Base-by-base conservation (phyloP, 1,140 invertebrate species). In the Mycetomoellerius zeteki region DNA sequence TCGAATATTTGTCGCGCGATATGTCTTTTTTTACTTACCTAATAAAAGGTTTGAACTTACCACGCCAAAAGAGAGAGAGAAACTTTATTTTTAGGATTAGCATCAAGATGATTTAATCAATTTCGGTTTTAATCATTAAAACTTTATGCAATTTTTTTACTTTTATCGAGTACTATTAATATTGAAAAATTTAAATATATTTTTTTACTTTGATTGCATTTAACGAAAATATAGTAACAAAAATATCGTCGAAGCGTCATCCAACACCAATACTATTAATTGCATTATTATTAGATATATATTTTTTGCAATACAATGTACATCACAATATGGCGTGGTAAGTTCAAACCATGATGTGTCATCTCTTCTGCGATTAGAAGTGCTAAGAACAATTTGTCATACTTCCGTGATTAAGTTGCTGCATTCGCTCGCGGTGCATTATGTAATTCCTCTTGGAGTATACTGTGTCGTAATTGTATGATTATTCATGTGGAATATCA, bases 391-490 rank as follows among this genome's bases (percentile, higher is more conserved):
- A 75, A 54, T 87, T 87, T 67, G 56, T 89, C 85, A 76, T 77
- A 78, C 78, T 67, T 84, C 71, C 58, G 50, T 65, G 85, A 90
- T 84, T 73, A 87, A 84, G 67, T 27, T 43, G 33, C 10, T 88
- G 67, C 58, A 85, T 69, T 85, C 47, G 71, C 19, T 81, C 10
- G 19, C 56, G 16, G 10, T 78, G 58, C 24, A 65, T 86, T 89
- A 71, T 71, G 24, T 71, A 86, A 88, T 60, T 21, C 12, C 24
- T 2, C 14, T 24, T 12, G 16, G 37, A 69, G 58, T 88, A 73
- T n/a, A 33, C 27, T 75, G 58, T 75, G 58, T 69, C 54, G 60
- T 71, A 88, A 89, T 88, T 67, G 76, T 8, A 27, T 19, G 72
- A 85, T 88, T 72, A 88, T 65, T 85, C 81, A 58, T 43, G 27